phyloP scores from a whole-genome alignment of 2,797 vertebrate species.

The Micromesistius poutassou region DNA sequence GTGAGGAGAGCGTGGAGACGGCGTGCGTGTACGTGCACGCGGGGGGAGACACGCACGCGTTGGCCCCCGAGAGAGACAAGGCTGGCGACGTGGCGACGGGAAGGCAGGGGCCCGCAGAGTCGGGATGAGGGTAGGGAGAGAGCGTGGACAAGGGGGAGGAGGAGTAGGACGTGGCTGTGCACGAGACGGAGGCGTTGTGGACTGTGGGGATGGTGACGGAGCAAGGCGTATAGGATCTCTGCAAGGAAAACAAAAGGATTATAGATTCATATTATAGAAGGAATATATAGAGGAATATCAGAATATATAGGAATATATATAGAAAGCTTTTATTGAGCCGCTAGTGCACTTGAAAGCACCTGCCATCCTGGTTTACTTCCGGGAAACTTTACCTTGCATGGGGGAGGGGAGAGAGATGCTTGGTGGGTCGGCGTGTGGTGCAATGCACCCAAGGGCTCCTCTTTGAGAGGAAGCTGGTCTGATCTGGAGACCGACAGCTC shows the following conservation, averaged over 20 bases:
- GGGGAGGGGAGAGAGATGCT: slow-evolving; percentile 62
- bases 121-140: slow-evolving; percentile 28
- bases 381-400: slow-evolving; percentile 67
- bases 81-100: slow-evolving; percentile 23
- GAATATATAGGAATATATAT: too few relatives aligned
- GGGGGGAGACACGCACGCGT: slow-evolving; percentile 25
- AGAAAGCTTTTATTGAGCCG: background rate
- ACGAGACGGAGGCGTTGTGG: slow-evolving; percentile 31
- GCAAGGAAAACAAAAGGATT: slow-evolving; percentile 31
- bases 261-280: too few relatives aligned
- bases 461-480: slow-evolving; percentile 29
- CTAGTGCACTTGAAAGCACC: background rate
- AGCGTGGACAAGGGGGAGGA: background rate
- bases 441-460: slow-evolving; percentile 20
- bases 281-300: too few relatives aligned
- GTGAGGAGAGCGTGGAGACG: slow-evolving; percentile 32
- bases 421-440: slow-evolving; percentile 33
- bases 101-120: slow-evolving; percentile 26
- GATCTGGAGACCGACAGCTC: slow-evolving; percentile 33
- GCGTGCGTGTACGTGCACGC: slow-evolving; percentile 37
- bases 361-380: background rate
- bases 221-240: slow-evolving; percentile 58
- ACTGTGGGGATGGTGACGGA: slow-evolving; percentile 28
- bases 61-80: slow-evolving; percentile 22
- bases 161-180: background rate